Conservation (phyloP, 2,113 vertebrate species). For the Hypanus sabinus region DNA sequence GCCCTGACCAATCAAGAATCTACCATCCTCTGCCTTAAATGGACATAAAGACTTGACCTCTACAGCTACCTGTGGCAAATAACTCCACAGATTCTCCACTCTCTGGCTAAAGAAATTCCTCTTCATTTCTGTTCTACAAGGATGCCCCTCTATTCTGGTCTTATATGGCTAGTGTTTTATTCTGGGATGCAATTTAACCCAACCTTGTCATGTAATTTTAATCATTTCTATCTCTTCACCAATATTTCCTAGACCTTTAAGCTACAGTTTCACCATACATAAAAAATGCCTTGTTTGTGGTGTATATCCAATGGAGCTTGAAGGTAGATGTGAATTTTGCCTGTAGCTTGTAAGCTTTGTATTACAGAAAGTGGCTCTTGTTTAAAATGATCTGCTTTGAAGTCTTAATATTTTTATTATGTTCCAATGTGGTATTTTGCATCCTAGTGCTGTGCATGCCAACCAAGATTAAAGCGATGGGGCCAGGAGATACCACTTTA, state of each 20-base stretch:
- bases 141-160: no score
- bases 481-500: conserved; percentile 60
- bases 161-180: background rate
- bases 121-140: no score
- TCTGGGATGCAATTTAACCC: background rate
- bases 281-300: conserved; percentile 54
- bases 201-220: background rate
- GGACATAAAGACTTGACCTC: no score
- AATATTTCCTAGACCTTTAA: conserved; percentile 40
- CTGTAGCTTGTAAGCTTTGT: conserved; percentile 48
- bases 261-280: conserved; percentile 48
- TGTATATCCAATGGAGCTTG: conserved; percentile 47
- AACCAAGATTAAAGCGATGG: conserved; percentile 70
- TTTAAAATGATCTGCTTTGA: conserved; percentile 48
- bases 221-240: background rate
- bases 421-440: conserved; percentile 70
- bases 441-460: conserved; percentile 65
- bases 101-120: no score
- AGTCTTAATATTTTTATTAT: conserved; percentile 64
- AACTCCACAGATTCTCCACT: no score
- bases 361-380: conserved; percentile 43
- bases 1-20: no score
- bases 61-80: no score
- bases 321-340: conserved; percentile 53
- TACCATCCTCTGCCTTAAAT: no score